Evolutionary conservation across 1,140 invertebrate genomes (phyloP).

Genomic region (Drosophila bipectinata): DNA sequence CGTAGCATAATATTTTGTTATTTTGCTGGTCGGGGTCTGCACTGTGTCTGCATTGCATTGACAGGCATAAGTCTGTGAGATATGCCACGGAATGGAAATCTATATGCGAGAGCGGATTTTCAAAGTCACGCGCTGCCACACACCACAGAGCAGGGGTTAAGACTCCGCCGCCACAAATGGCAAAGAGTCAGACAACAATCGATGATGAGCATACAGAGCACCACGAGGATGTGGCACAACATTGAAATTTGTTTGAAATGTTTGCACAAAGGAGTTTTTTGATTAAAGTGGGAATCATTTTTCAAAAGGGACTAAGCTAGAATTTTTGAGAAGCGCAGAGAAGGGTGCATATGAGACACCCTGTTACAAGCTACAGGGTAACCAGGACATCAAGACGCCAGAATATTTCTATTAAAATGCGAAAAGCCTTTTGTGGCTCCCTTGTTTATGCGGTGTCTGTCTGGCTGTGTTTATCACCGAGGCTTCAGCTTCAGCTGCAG

Average conservation of each 20-base stretch:
- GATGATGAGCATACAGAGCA: conserved; percentile 28
- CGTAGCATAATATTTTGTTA: conserved; percentile 80
- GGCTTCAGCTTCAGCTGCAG: conserved; percentile 12
- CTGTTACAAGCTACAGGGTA: conserved; percentile 2
- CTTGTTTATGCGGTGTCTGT: conserved; percentile 56
- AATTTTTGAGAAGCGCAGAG: neutral
- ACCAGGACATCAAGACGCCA: conserved; percentile 46
- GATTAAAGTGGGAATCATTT: conserved; percentile 18
- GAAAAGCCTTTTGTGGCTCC: conserved; percentile 74
- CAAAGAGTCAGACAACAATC: conserved; percentile 42
- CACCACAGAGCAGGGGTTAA: conserved; percentile 23
- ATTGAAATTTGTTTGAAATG: conserved; percentile 25
- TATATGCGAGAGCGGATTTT: conserved; percentile 58
- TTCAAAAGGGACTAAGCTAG: conserved; percentile 3
- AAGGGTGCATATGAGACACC: neutral
- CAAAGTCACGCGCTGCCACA: conserved; percentile 71
- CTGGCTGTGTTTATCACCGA: conserved; percentile 63
- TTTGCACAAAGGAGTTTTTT: conserved; percentile 21
- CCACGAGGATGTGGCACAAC: neutral
- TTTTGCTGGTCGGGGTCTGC: conserved; percentile 34
- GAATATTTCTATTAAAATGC: conserved; percentile 81
- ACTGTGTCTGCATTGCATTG: conserved; percentile 37
- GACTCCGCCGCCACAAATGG: conserved; percentile 34
- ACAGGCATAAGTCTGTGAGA: conserved; percentile 60
- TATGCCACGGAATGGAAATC: conserved; percentile 41